Base-by-base conservation (phyloP, 2,888 invertebrate genomes). In the Eristalis intricaria region DNA sequence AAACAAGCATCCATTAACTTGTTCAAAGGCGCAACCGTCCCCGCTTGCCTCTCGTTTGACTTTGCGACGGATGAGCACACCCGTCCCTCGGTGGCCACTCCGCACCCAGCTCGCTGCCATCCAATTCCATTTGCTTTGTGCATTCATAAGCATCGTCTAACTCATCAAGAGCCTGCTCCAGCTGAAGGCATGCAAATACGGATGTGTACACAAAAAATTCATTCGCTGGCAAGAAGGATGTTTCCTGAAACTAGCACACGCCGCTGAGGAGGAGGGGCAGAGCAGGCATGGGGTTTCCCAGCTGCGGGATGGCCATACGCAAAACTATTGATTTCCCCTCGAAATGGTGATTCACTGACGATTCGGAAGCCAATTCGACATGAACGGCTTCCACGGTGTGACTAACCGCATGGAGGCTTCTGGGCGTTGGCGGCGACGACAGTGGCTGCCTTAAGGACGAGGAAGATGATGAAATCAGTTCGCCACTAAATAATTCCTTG, bases 301-400 rank as follows among this genome's bases (percentile, higher is more conserved):
- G 11, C 11, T 10, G 11, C 2, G 22, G 26, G 73, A 38, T 58
- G 63, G 61, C 68, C 64, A 77, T 64, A 85, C 65, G 69, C 82
- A 74, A 82, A 70, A 65, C 32, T 82, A 86, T 86, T 78, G 86
- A 86, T 86, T 86, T 86, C 61, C 56, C 75, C 74, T 71, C 70
- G 38, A 70, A 78, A n/a, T n/a, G n/a, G 78, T 85, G 85, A 85
- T 70, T 85, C 85, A 81, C 73, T 7, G 19, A 50, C 50, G 8
- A 19, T 8, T 50, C 7, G 50, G 19, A 50, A 50, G 50, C 50
- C 50, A 50, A 50, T 50, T 50, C 19, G 50, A 19, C 50, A 50
- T 50, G 50, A 50, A 19, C 19, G 50, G 50, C 50, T 50, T 38
- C 38, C 38, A 13, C 38, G 38, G 38, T 13, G 38, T 38, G 38